Conservation (phyloP, 2,888 invertebrate species). For the Drosophila birchii region DNA sequence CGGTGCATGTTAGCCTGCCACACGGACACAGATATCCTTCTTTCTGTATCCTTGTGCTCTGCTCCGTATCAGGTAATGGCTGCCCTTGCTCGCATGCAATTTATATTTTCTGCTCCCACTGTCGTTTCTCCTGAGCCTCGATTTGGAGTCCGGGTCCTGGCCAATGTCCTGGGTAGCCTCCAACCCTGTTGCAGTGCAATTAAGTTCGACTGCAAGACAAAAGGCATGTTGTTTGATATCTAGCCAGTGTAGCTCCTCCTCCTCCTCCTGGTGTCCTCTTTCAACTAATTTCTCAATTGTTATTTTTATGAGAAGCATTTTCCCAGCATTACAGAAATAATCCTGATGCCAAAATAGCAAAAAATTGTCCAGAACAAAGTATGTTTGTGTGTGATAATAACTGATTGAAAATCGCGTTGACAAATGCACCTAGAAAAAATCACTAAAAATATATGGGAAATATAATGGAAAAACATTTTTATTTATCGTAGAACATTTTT, state of each 20-base stretch:
- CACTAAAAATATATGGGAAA: neutral
- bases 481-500: no score
- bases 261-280: constrained; percentile 11
- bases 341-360: constrained; percentile 19
- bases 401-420: constrained; percentile 65
- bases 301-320: constrained; percentile 66
- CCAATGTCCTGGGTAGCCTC: constrained; percentile 3
- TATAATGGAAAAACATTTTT: neutral
- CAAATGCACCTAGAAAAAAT: constrained; percentile 32
- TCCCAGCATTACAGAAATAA: constrained; percentile 60
- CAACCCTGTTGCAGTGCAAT: constrained; percentile 57
- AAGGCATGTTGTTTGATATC: constrained; percentile 79
- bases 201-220: constrained; percentile 78
- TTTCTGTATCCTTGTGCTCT: constrained; percentile 44
- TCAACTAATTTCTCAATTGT: constrained; percentile 58
- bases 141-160: constrained; percentile 32
- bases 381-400: constrained; percentile 57
- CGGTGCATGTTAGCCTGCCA: constrained; percentile 40
- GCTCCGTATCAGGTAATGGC: constrained; percentile 67
- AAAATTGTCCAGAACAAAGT: constrained; percentile 17
- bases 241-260: constrained; percentile 28
- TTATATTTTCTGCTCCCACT: constrained; percentile 66
- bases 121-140: constrained; percentile 58
- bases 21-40: constrained; percentile 35
- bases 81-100: constrained; percentile 76